Evolutionary conservation across 2,113 vertebrate species (phyloP).

Genomic region (Mesocricetus auratus): DNA sequence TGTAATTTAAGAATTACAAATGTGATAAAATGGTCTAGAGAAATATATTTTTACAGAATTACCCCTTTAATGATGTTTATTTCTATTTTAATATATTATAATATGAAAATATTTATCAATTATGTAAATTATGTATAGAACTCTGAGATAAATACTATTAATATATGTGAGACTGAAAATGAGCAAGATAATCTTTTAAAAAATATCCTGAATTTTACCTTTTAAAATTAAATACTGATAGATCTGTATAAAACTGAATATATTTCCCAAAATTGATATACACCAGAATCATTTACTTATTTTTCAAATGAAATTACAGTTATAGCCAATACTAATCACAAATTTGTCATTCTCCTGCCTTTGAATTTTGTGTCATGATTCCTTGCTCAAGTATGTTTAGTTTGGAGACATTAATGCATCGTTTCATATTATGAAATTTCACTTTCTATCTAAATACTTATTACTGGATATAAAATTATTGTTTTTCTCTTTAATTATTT

Average conservation of each 20-base stretch:
- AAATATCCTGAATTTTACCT: background rate
- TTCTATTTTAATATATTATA: conserved; percentile 1
- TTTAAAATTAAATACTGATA: background rate
- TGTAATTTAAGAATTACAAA: background rate
- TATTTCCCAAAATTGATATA: background rate
- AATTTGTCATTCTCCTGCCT: too few species aligned
- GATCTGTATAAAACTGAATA: background rate
- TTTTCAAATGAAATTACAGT: background rate
- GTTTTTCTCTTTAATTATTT: background rate
- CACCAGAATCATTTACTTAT: background rate
- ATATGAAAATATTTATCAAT: background rate
- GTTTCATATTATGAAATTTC: background rate
- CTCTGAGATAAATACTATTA: background rate
- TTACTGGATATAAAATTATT: background rate
- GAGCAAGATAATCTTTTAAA: background rate
- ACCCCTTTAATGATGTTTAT: conserved; percentile 25
- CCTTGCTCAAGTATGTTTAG: background rate
- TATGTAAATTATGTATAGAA: too few species aligned
- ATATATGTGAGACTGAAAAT: background rate
- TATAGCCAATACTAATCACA: too few species aligned
- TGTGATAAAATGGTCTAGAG: background rate
- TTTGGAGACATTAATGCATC: background rate
- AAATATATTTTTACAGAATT: background rate
- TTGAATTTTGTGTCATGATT: background rate
- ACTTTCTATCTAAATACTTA: background rate